These are phyloP conservation scores for Panorpa germanica DNA, from an alignment of 2,888 invertebrate genomes.

Conservation along the genomic window DNA sequence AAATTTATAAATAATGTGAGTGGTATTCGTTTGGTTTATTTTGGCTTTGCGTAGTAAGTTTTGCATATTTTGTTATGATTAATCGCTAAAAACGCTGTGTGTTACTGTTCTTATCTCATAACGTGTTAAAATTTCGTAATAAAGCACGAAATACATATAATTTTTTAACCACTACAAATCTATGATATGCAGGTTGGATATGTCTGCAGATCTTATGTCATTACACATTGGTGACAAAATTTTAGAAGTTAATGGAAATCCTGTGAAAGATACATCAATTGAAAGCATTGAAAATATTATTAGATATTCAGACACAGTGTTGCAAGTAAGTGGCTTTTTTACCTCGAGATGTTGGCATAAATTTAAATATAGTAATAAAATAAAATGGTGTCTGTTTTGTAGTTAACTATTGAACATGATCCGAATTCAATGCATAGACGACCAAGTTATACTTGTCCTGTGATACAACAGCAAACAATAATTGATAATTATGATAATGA, in stretches of 20 bases:
- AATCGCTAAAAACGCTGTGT: too few species aligned
- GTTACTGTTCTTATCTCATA: too few species aligned
- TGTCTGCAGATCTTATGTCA: conserved; percentile 63
- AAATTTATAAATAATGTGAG: too few species aligned
- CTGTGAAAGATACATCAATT: conserved; percentile 60
- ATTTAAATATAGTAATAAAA: conserved; percentile 7
- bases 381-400: conserved; percentile 15
- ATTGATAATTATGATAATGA: conserved; percentile 9
- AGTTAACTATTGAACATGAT: conserved; percentile 80
- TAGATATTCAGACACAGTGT: conserved; percentile 46
- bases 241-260: conserved; percentile 74
- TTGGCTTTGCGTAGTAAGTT: too few species aligned
- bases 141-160: too few species aligned
- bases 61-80: too few species aligned
- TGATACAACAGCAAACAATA: conserved; percentile 22
- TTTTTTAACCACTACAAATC: too few species aligned
- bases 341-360: too few species aligned
- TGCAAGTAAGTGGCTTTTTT: conserved; percentile 45
- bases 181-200: conserved; percentile 44
- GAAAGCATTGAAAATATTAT: conserved; percentile 61
- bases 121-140: too few species aligned
- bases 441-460: conserved; percentile 22
- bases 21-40: too few species aligned
- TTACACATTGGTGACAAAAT: conserved; percentile 85
- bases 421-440: conserved; percentile 50